Base-by-base conservation (phyloP, 2,797 vertebrate species). In the Neosilurus hyrtlii region DNA sequence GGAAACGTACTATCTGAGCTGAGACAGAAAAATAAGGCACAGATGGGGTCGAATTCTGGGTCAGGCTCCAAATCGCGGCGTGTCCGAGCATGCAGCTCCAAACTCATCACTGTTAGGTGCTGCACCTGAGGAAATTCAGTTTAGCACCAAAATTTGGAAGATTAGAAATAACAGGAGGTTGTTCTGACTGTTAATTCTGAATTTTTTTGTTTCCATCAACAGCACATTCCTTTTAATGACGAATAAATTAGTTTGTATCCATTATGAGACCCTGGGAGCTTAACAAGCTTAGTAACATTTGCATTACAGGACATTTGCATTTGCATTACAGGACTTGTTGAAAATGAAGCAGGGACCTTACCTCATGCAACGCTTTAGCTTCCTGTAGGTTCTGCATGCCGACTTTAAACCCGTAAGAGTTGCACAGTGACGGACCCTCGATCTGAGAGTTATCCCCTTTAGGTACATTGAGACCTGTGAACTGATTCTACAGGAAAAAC, bases 21-120 rank as follows among this genome's bases (percentile, higher is more conserved):
- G 87, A 99, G 88, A 94, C 96, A 96, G 94, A 98, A 99, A 93
- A 99, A 99, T 88, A 99, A 93, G 94, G 97, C 97, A 96, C 98
- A 98, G 91, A 99, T 95, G 0, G 97, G 96, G 89, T 99, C 98
- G 90, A 99, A 99, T 91, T 99, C 97, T 0, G 98, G 98, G 92
- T 99, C 98, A 37, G 98, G 94, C 83, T 99, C 96, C 84, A 99
- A 94, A 92, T 99, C 96, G 78, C 97, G 93, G 65, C 98, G 95
- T 66, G 95, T 96, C 90, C 97, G 94, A 79, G 96, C 96, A 87
- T 99, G 98, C 79, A 99, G 94, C 88, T 99, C 98, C 96, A 99
- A 94, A 87, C 95, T 94, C 94, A 99, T 97, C 81, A 99, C 89
- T 9, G 96, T 98, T 63, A 99, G 94, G 89, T 98, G 92, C 71